These are phyloP conservation scores for Melitaea athalia DNA, from an alignment of 2,888 invertebrate species.

Conservation along the genomic window DNA sequence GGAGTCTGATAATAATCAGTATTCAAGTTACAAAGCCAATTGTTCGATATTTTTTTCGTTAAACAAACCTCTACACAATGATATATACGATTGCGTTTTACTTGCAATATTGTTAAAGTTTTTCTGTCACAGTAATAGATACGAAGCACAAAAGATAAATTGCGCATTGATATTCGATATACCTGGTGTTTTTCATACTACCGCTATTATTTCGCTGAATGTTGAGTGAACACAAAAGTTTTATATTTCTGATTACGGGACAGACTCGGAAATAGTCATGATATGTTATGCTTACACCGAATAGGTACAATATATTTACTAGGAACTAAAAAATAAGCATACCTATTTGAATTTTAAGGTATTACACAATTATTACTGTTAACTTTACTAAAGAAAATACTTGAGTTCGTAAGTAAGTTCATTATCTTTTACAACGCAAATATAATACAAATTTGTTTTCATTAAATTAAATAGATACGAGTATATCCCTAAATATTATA, in stretches of 20 bases:
- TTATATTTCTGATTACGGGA: conserved; percentile 61
- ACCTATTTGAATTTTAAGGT: background rate
- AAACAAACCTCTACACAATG: conserved; percentile 40
- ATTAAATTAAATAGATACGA: no score
- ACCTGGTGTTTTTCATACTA: conserved; percentile 69
- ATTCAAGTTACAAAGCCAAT: conserved; percentile 75
- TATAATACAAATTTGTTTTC: no score
- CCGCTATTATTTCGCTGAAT: conserved; percentile 48
- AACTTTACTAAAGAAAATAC: no score
- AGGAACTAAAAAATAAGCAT: background rate
- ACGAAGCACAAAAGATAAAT: conserved; percentile 74
- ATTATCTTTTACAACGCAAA: no score
- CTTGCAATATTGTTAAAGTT: conserved; percentile 66
- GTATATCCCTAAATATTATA: no score
- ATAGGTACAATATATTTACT: background rate
- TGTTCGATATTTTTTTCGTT: conserved; percentile 66
- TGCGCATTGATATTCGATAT: conserved; percentile 76
- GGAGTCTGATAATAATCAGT: conserved; percentile 75
- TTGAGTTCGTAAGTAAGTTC: no score
- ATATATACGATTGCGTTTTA: conserved; percentile 78
- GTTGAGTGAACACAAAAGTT: conserved; percentile 54
- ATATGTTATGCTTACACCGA: background rate
- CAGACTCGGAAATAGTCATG: conserved; percentile 28
- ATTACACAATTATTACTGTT: background rate
- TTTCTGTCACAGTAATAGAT: conserved; percentile 67